Evolutionary conservation across 2,888 invertebrate species (phyloP), one percentile per base, ranked within the genome.

Genomic region (Cordilura impudica): DNA sequence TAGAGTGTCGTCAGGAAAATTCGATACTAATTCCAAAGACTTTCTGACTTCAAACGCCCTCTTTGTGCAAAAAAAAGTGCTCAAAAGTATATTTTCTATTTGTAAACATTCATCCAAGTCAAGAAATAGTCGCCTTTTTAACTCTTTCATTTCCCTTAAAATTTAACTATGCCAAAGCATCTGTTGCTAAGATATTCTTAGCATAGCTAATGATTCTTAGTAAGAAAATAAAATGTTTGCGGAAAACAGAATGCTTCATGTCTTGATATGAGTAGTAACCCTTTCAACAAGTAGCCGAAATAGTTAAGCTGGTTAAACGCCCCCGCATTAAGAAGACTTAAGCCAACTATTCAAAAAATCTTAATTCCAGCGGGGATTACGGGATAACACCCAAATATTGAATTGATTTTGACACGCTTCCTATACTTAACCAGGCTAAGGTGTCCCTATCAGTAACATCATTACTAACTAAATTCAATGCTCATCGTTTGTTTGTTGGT

Each of bases 271-370:
- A n/a, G 43, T 43, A 18, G 19, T 78, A 79, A 79, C 79, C 79
- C 79, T 79, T 79, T 75, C 8, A 71, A 71, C 79, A 63, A 79
- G 79, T 79, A 79, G 74, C 79, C 31, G 16, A 63, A 79, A 67
- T 51, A 67, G 75, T 79, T 79, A 79, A 79, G 79, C 79, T 79
- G 71, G 54, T 49, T 58, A 51, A 63, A 71, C 79, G 79, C 79
- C 79, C 71, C 61, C 31, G 39, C 26, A 63, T 54, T 61, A 56
- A 51, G 56, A 26, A 7, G 70, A 18, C 65, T 70, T 70, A 49
- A 43, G 21, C 4, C 26, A 53, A 23, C 16, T 23, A 61, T 29
- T 58, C 63, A 70, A 67, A 16, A 7, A 65, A 10, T 45, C 71
- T 61, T 74, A 53, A 56, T 63, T 74, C 23, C 16, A 31, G 45